Evolutionary conservation across 1,140 invertebrate genomes (phyloP).

Genomic region (Himalopsyche phryganea): DNA sequence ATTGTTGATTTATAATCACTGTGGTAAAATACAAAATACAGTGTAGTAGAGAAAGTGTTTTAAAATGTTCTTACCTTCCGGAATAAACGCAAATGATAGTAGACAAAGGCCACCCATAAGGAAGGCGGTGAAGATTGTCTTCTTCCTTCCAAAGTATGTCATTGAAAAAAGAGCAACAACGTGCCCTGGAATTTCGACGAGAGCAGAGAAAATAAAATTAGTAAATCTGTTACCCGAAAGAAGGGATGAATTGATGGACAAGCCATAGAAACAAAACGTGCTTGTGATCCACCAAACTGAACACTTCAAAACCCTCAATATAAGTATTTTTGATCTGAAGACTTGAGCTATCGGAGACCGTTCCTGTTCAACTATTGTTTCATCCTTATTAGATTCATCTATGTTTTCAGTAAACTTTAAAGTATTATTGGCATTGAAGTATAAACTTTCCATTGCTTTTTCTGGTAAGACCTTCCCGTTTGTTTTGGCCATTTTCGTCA

Average conservation of each 20-base stretch:
- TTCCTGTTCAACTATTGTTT: not conserved
- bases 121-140: constrained; percentile 57
- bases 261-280: constrained; percentile 76
- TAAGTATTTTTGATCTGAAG: constrained; percentile 50
- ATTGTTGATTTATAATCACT: no score
- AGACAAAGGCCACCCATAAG: constrained; percentile 53
- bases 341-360: constrained; percentile 37
- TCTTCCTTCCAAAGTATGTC: constrained; percentile 61
- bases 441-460: constrained; percentile 50
- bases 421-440: constrained; percentile 30
- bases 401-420: constrained; percentile 9
- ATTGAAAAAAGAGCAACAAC: constrained; percentile 60
- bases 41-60: no score
- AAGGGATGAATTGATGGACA: constrained; percentile 74
- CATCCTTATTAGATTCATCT: constrained; percentile 27
- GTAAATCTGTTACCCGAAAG: constrained; percentile 69
- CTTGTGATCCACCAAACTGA: constrained; percentile 67
- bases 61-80: constrained; percentile 8
- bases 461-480: constrained; percentile 62
- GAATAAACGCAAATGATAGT: constrained; percentile 22
- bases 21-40: no score
- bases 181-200: constrained; percentile 70
- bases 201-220: constrained; percentile 67
- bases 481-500: constrained; percentile 59
- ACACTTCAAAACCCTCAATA: constrained; percentile 57